Evolutionary conservation across 30 jellyfish, hydroid and myxozoan genomes (phyloP).

Genomic region (Pelagia noctiluca): DNA sequence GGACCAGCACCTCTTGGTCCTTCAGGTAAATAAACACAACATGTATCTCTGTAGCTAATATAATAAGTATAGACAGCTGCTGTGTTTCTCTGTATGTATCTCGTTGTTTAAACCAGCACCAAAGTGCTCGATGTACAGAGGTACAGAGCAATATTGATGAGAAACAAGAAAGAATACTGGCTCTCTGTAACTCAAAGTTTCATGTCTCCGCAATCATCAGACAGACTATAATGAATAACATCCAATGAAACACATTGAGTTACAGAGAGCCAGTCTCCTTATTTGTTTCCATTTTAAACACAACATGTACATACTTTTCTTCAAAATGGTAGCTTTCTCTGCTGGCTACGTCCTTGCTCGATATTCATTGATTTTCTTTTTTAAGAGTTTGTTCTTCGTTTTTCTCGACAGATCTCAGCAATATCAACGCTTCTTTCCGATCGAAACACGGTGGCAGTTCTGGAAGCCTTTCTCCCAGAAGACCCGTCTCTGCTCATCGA

Average conservation of each 20-base stretch:
- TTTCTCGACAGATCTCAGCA: constrained; percentile 29
- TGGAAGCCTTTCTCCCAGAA: constrained; percentile 74
- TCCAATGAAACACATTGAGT: not conserved
- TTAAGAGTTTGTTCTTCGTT: no score
- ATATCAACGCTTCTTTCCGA: constrained; percentile 21
- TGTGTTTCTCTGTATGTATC: not conserved
- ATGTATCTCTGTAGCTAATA: not conserved
- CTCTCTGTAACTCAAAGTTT: not conserved
- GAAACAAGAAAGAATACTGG: not conserved
- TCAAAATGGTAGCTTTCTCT: not conserved
- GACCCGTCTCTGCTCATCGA: constrained; percentile 64
- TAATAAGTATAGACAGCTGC: no score
- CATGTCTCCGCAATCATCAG: not conserved
- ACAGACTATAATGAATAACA: not conserved
- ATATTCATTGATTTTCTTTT: not conserved
- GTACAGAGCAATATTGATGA: not conserved
- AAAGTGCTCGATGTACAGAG: not conserved
- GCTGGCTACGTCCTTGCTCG: not conserved
- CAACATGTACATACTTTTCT: not conserved
- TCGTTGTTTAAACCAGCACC: not conserved
- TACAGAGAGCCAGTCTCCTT: not conserved
- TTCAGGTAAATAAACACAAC: constrained; percentile 38
- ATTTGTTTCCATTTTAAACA: not conserved
- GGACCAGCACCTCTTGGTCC: constrained; percentile 77
- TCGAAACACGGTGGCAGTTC: constrained; percentile 72